A percentile compares a stretch with the other conserved stretches of the same genome.
These are phyloP conservation scores for Maniola jurtina DNA, from an alignment of 1,140 invertebrate genomes.

Conservation along the genomic window DNA sequence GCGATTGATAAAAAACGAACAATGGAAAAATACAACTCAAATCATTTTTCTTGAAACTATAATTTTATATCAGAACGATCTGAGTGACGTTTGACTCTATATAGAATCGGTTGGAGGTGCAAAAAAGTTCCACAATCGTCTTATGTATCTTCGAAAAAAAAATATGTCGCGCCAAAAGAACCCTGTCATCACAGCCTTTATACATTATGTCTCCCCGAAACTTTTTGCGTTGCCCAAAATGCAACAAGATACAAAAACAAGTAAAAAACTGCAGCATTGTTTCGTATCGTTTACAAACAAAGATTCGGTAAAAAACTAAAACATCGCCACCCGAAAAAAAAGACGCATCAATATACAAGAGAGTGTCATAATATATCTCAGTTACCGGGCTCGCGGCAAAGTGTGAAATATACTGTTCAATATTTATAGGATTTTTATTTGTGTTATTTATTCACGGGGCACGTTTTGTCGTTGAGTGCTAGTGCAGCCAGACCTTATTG, in stretches of 20 bases:
- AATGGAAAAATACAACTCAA: not conserved
- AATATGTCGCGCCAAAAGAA: conserved; percentile 20
- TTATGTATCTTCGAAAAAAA: conserved; percentile 28
- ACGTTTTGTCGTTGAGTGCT: conserved; percentile 55
- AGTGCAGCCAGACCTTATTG: conserved; percentile 8
- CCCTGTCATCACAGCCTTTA: conserved; percentile 34
- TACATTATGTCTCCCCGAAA: conserved; percentile 35
- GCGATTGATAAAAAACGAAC: conserved; percentile 5
- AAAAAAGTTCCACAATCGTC: conserved; percentile 32
- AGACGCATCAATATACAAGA: conserved; percentile 48
- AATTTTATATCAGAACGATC: not conserved
- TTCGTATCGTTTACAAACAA: conserved; percentile 66
- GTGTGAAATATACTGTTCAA: conserved; percentile 74
- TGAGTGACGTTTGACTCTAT: conserved; percentile 1
- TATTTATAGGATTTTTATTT: conserved; percentile 75
- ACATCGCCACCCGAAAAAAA: conserved; percentile 56
- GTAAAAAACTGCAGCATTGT: conserved; percentile 54
- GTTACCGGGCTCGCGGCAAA: conserved; percentile 56
- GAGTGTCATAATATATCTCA: conserved; percentile 70
- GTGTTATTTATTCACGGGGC: conserved; percentile 69
- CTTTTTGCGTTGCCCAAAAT: conserved; percentile 31
- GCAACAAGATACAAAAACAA: conserved; percentile 34
- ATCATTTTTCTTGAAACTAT: conserved; percentile 1
- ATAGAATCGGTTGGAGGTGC: not conserved
- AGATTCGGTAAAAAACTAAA: conserved; percentile 48